phyloP scores from a whole-genome alignment of 2,797 vertebrate species.

The Myotis findleyi region DNA sequence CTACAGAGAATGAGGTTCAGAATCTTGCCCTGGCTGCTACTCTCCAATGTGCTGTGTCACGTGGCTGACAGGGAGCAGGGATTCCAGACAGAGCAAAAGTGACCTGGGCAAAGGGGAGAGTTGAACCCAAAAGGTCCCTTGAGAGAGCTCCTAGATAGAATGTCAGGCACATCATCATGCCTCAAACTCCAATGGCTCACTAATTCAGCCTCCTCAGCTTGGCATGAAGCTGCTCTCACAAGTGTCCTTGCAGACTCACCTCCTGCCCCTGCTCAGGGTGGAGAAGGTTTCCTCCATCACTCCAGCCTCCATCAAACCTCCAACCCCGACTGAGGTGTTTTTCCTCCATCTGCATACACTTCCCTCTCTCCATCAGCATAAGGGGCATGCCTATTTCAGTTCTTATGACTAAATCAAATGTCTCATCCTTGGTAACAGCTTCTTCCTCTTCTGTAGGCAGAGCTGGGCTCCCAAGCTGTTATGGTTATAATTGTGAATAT shows the following conservation, averaged over 20 bases:
- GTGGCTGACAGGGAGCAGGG: slow-evolving; percentile 51
- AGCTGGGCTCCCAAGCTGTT: neutral
- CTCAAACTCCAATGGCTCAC: neutral
- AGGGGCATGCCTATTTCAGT: neutral
- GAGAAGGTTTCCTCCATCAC: neutral
- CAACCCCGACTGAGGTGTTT: no score
- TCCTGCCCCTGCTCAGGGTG: accelerated
- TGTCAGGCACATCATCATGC: neutral
- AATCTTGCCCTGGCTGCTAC: slow-evolving; percentile 14
- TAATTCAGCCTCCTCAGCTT: neutral
- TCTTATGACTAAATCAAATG: neutral
- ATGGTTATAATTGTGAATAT: neutral
- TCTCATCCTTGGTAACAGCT: neutral
- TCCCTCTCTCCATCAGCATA: neutral
- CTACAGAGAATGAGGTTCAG: slow-evolving; percentile 19
- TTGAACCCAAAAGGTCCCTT: neutral
- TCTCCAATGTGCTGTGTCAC: neutral
- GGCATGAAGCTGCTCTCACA: neutral
- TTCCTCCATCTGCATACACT: neutral
- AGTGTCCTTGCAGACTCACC: neutral
- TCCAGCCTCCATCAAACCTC: neutral
- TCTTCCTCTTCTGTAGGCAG: neutral
- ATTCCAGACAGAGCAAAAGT: slow-evolving; percentile 45
- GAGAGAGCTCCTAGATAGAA: neutral
- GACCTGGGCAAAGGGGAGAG: neutral